Conservation (phyloP, 2,797 vertebrate species). For the Apogon hyalosoma region DNA sequence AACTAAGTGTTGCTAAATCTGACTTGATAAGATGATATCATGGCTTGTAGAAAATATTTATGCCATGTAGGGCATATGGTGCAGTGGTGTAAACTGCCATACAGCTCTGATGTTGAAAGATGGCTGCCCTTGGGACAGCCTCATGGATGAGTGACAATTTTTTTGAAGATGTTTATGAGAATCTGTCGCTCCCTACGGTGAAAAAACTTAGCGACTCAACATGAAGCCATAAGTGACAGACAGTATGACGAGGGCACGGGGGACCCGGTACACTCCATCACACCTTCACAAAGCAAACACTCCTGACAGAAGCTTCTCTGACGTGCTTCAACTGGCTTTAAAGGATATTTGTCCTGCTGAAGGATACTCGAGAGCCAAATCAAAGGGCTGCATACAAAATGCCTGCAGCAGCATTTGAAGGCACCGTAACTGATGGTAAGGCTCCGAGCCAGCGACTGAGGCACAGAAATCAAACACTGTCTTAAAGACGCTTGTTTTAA, state of each 20-base stretch:
- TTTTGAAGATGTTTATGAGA: constrained; percentile 53
- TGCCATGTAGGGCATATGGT: not conserved
- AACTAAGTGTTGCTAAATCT: not conserved
- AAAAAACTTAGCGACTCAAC: constrained; percentile 50
- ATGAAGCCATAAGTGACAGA: constrained; percentile 49
- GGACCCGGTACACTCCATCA: constrained; percentile 57
- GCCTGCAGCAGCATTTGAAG: constrained; percentile 48
- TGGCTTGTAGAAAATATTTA: constrained; percentile 2
- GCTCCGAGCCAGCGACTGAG: not conserved
- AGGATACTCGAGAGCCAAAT: constrained; percentile 35
- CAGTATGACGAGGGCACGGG: constrained; percentile 38
- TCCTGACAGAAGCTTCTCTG: constrained; percentile 47
- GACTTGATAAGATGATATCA: not conserved
- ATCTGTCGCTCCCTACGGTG: constrained; percentile 36
- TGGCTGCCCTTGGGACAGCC: constrained; percentile 29
- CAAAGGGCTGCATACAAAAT: constrained; percentile 46
- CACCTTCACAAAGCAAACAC: constrained; percentile 46
- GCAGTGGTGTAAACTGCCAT: not conserved
- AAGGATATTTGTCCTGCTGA: constrained; percentile 55
- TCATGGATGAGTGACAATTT: constrained; percentile 55
- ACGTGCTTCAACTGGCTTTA: constrained; percentile 39
- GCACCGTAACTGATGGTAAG: constrained; percentile 34
- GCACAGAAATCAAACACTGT: constrained; percentile 53
- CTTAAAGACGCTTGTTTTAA: constrained; percentile 33
- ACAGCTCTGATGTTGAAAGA: constrained; percentile 13